Percentiles rank a stretch among this genome's conserved stretches.
Conservation (phyloP, 2,797 vertebrate species). For the Melanotaenia parkinsoni region DNA sequence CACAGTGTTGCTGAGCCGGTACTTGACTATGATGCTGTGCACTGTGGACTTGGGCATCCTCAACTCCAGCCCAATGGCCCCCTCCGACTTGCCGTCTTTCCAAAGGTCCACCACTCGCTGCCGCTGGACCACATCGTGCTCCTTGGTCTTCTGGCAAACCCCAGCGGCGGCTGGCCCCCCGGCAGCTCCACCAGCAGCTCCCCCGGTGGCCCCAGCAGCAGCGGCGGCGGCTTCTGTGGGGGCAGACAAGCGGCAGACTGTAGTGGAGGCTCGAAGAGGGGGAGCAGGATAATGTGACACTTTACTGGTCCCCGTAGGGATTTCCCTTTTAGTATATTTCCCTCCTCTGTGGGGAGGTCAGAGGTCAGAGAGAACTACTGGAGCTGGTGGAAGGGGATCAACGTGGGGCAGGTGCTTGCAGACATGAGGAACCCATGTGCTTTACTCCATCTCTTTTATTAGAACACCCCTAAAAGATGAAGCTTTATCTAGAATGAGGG, state of each 20-base stretch:
- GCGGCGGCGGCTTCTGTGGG: conserved; percentile 85
- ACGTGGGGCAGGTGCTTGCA: conserved; percentile 55
- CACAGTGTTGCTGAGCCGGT: conserved; percentile 88
- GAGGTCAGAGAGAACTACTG: conserved; percentile 64
- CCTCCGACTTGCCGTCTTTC: conserved; percentile 88
- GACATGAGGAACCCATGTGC: conserved; percentile 43
- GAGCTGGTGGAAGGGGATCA: conserved; percentile 44
- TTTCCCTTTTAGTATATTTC: conserved; percentile 55
- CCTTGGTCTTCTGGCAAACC: conserved; percentile 88
- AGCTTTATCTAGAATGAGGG: conserved; percentile 45
- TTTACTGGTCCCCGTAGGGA: conserved; percentile 70
- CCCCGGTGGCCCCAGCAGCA: conserved; percentile 73
- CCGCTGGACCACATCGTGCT: conserved; percentile 86
- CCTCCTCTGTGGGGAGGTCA: conserved; percentile 57
- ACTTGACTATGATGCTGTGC: conserved; percentile 89
- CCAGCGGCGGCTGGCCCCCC: conserved; percentile 62
- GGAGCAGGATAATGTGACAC: conserved; percentile 73
- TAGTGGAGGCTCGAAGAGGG: conserved; percentile 79
- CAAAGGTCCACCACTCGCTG: conserved; percentile 88
- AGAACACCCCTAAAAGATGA: conserved; percentile 46
- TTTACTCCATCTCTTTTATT: conserved; percentile 53
- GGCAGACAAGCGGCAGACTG: conserved; percentile 90
- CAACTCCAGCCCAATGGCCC: conserved; percentile 86
- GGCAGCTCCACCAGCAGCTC: conserved; percentile 62
- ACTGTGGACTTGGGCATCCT: conserved; percentile 88